Base-by-base conservation (phyloP, 2,797 vertebrate genomes). In the Myotis planiceps region DNA sequence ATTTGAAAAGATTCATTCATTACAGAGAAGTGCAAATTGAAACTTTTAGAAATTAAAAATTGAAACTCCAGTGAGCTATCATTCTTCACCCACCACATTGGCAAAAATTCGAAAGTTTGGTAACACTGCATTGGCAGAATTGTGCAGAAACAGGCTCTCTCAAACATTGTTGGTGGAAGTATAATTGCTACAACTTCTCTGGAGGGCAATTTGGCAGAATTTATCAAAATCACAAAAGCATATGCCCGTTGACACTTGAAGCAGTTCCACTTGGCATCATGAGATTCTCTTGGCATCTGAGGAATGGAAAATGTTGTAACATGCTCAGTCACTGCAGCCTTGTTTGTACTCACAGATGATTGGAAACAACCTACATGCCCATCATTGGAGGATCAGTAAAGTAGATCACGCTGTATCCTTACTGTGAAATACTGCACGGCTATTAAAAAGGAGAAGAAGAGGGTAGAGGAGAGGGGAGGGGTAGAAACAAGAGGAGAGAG, bases 201-300 rank as follows among this genome's bases (percentile, higher is more conserved):
- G 88, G 72, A 94, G 88, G 92, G 32, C 34, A 25, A 4, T 90
- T 84, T 88, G 92, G 92, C 78, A 86, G 60, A 76, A 88, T 63
- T 74, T 45, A 37, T 81, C 66, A 53, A 49, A 63, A 85, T 81
- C 55, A 47, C 39, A 16, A 60, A 78, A 84, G 58, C 47, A 18
- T 90, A 34, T 86, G 74, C 60, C 71, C 49, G 14, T 34, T 68
- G 79, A 63, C 53, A 78, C 42, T 60, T 72, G 78, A 85, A 71
- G 49, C 72, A 37, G 3, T 88, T 94, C 51, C 74, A 34, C 34
- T 85, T 72, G 49, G 37, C 89, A 71, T 34, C 34, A 0, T 42
- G 76, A 29, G n/a, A 49, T 72, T 58, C 39, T 68, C 84, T 60
- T 76, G 68, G 74, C 76, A 72, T 69, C 51, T 6, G 42, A 92